phyloP scores from a whole-genome alignment of 2,797 vertebrate species.

The Platalea minor region DNA sequence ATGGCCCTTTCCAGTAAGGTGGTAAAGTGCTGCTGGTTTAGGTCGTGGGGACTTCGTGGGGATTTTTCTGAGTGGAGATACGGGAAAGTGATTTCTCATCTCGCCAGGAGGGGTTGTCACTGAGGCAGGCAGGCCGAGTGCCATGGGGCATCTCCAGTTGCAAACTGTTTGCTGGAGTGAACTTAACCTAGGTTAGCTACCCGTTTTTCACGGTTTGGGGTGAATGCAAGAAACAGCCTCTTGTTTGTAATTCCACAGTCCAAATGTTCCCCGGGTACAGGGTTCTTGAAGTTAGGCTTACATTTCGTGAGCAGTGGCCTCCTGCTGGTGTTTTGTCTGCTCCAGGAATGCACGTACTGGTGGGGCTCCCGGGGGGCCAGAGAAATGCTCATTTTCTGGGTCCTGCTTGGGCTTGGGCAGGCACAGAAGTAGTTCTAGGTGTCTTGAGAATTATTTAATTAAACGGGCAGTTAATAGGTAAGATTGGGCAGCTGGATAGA shows the following conservation, averaged over 20 bases:
- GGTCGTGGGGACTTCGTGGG: neutral
- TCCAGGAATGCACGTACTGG: rapidly evolving
- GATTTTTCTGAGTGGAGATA: neutral
- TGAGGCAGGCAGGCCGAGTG: neutral
- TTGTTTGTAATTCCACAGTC: neutral
- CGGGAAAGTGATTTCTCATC: neutral
- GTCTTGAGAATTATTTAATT: neutral
- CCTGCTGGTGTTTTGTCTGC: neutral
- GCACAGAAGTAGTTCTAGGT: neutral
- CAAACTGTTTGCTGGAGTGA: neutral
- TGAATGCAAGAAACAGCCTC: neutral
- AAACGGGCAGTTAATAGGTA: neutral
- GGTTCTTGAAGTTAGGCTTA: neutral
- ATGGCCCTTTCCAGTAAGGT: neutral
- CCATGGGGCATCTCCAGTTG: neutral
- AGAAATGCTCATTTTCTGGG: neutral
- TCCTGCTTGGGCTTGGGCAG: neutral
- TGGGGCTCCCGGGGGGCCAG: neutral
- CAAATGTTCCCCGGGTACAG: neutral
- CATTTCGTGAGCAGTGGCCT: neutral
- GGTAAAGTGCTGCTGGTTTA: neutral
- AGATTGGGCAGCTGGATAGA: neutral
- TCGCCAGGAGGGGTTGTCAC: neutral
- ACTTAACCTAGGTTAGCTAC: neutral
- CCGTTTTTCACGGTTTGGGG: neutral